Conservation (phyloP, 2,797 vertebrate genomes). For the Coilia nasus region DNA sequence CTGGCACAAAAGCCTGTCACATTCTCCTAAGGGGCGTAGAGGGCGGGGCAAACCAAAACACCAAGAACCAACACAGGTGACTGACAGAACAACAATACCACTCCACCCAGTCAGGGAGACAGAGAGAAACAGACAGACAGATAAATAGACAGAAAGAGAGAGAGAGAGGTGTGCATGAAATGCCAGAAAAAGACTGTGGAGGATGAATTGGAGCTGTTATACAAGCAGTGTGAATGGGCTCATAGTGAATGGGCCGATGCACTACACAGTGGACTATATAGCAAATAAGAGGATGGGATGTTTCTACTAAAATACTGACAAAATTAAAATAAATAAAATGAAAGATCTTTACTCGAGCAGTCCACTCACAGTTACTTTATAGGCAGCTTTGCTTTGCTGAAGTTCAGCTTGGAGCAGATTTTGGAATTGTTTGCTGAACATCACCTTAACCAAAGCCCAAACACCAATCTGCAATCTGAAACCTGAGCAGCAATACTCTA, state of each 20-base stretch:
- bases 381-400: too few species aligned
- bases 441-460: too few species aligned
- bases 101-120: constrained; percentile 50
- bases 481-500: too few species aligned
- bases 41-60: constrained; percentile 61
- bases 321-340: too few species aligned
- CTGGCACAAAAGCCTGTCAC: constrained; percentile 54
- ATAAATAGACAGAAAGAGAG: not conserved
- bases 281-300: too few species aligned
- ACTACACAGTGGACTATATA: too few species aligned
- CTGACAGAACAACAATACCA: constrained; percentile 50
- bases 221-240: constrained; percentile 25
- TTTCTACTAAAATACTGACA: constrained; percentile 59
- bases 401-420: too few species aligned
- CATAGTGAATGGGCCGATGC: constrained; percentile 10
- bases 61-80: constrained; percentile 62
- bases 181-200: constrained; percentile 59
- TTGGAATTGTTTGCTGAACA: too few species aligned
- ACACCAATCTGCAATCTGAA: too few species aligned
- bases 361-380: too few species aligned
- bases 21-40: constrained; percentile 68
- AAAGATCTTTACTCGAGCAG: too few species aligned
- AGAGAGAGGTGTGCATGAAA: constrained; percentile 39
- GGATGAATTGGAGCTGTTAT: not conserved
- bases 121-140: constrained; percentile 19